These are phyloP conservation scores for Apamea monoglypha DNA, from an alignment of 2,888 invertebrate genomes.

Conservation along the genomic window DNA sequence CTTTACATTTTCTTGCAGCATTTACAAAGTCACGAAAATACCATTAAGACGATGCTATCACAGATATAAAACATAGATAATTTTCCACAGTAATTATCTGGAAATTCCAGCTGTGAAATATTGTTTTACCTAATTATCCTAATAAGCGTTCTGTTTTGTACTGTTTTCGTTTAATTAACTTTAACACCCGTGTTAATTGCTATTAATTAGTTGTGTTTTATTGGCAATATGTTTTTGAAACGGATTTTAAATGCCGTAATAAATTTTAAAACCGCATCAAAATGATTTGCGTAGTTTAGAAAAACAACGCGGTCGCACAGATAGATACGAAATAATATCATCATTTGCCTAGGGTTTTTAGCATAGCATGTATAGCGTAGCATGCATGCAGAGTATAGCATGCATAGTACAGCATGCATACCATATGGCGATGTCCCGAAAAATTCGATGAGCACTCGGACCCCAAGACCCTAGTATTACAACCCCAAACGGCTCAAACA, in stretches of 20 bases:
- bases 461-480: too few relatives aligned
- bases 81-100: conserved; percentile 32
- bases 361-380: too few relatives aligned
- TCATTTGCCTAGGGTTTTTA: too few relatives aligned
- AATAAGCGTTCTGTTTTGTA: conserved; percentile 24
- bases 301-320: too few relatives aligned
- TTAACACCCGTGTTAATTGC: conserved; percentile 10
- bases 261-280: neutral
- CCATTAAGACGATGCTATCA: conserved; percentile 7
- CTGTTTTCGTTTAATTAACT: conserved; percentile 37
- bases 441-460: too few relatives aligned
- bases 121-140: conserved; percentile 31
- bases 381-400: too few relatives aligned
- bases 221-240: neutral
- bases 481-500: too few relatives aligned
- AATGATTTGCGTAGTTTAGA: too few relatives aligned
- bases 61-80: neutral
- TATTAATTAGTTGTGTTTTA: conserved; percentile 18
- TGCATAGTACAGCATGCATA: too few relatives aligned
- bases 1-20: conserved; percentile 13
- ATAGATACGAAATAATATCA: too few relatives aligned
- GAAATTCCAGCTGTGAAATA: conserved; percentile 32
- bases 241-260: too few relatives aligned
- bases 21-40: conserved; percentile 26
- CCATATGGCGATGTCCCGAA: too few relatives aligned